phyloP scores from a whole-genome alignment of 1,140 invertebrate genomes.

The Sminthurides bifidus region DNA sequence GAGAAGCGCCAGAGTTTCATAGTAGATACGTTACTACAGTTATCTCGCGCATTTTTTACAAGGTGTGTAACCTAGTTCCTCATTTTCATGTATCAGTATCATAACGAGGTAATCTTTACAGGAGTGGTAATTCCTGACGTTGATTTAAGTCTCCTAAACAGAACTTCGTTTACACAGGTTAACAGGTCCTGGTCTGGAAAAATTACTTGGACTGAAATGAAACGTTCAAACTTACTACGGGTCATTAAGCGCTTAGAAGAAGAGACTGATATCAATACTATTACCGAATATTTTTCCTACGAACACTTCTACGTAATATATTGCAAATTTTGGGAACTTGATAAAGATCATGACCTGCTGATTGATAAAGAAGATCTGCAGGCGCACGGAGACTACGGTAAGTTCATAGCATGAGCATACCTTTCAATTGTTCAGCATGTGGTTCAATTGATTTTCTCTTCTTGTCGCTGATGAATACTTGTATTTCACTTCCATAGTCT shows the following conservation, averaged over 20 bases:
- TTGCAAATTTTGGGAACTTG: conserved; percentile 99
- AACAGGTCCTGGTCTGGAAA: conserved; percentile 94
- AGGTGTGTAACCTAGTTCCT: too few species aligned
- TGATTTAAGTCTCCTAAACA: too few species aligned
- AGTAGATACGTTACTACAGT: conserved; percentile 50
- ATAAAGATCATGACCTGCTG: conserved; percentile 93
- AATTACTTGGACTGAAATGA: conserved; percentile 77
- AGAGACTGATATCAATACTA: conserved; percentile 33
- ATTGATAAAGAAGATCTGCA: conserved; percentile 89
- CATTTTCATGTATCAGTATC: too few species aligned
- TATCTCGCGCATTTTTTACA: conserved; percentile 93
- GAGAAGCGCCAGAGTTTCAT: conserved; percentile 96
- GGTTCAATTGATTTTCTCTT: too few species aligned
- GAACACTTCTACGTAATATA: conserved; percentile 98
- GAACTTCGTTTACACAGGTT: too few species aligned
- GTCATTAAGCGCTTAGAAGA: conserved; percentile 60
- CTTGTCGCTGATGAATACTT: background rate
- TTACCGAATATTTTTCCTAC: conserved; percentile 32
- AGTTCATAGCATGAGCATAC: conserved; percentile 23
- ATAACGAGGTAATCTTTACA: too few species aligned
- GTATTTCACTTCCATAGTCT: conserved; percentile 45
- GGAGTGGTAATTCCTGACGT: too few species aligned
- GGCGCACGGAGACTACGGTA: conserved; percentile 91
- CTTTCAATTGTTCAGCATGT: too few species aligned
- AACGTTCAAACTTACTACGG: conserved; percentile 75